A percentile compares a stretch with the other conserved stretches of the same genome.
phyloP scores from a whole-genome alignment of 2,797 vertebrate species.

The Philypnodon macrostomus region DNA sequence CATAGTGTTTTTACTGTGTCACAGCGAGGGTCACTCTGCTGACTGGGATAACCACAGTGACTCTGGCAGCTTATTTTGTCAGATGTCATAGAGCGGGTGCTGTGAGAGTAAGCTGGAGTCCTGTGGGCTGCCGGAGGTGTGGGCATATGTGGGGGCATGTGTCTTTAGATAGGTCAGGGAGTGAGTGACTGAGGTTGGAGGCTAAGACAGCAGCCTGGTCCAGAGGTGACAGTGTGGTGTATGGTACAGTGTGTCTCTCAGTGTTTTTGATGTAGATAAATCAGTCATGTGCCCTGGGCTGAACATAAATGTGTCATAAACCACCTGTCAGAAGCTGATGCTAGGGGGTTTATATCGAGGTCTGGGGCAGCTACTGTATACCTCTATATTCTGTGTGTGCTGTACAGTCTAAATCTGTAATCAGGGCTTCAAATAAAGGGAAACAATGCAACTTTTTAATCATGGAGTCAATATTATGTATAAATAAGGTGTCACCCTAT shows the following conservation, averaged over 20 bases:
- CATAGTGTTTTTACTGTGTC: not conserved
- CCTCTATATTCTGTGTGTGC: too few species aligned
- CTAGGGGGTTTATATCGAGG: not conserved
- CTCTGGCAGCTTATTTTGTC: conserved; percentile 13
- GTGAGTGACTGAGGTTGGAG: conserved; percentile 14
- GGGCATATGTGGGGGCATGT: conserved; percentile 5
- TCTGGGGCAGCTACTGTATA: too few species aligned
- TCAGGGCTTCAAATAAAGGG: too few species aligned
- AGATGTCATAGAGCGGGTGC: conserved; percentile 2
- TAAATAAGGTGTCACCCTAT: too few species aligned
- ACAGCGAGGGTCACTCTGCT: not conserved
- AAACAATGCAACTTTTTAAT: too few species aligned
- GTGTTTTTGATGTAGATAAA: not conserved
- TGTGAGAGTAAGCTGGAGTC: conserved; percentile 4
- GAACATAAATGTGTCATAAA: conserved; percentile 1
- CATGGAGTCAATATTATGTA: too few species aligned
- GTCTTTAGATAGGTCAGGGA: conserved; percentile 19
- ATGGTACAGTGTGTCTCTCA: too few species aligned
- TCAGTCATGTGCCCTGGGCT: not conserved
- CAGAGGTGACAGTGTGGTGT: conserved; percentile 6
- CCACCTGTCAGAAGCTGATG: not conserved
- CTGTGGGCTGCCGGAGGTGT: conserved; percentile 6
- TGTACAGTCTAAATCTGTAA: too few species aligned
- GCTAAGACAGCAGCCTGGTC: conserved; percentile 3
- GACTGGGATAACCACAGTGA: not conserved